These are phyloP conservation scores for Drosophila melanosoma DNA, from an alignment of 2,888 invertebrate species.

Conservation along the genomic window DNA sequence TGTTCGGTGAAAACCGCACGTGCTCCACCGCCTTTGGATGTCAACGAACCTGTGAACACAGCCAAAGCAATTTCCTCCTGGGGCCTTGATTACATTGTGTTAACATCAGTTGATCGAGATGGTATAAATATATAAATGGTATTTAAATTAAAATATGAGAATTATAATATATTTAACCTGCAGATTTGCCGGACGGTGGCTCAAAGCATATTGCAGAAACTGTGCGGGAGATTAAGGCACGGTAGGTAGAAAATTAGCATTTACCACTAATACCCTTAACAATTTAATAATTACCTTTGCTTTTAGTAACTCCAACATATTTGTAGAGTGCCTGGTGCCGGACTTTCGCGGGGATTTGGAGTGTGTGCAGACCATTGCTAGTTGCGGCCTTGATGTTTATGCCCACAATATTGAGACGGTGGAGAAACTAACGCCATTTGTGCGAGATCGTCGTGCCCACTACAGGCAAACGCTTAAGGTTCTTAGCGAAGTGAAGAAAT, in stretches of 20 bases:
- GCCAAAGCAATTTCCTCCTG: slow-evolving; percentile 96
- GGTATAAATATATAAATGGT: slow-evolving; percentile 86
- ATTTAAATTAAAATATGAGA: neutral
- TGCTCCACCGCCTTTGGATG: slow-evolving; percentile 94
- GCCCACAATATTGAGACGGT: slow-evolving; percentile 99
- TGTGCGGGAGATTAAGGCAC: slow-evolving; percentile 92
- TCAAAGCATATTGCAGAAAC: slow-evolving; percentile 97
- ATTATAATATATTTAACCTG: slow-evolving; percentile 1
- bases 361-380: slow-evolving; percentile 90
- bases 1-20: slow-evolving; percentile 99
- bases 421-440: slow-evolving; percentile 94
- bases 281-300: neutral
- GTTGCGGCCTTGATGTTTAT: slow-evolving; percentile 96
- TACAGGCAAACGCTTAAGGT: slow-evolving; percentile 95
- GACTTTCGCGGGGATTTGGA: slow-evolving; percentile 95
- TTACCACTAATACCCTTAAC: neutral
- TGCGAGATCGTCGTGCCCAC: slow-evolving; percentile 96
- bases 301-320: slow-evolving; percentile 90
- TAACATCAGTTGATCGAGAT: slow-evolving; percentile 99
- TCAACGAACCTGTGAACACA: slow-evolving; percentile 95
- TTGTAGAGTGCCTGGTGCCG: slow-evolving; percentile 98
- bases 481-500: slow-evolving; percentile 91
- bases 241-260: slow-evolving; percentile 82
- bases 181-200: slow-evolving; percentile 97
- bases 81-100: slow-evolving; percentile 98